Conservation (phyloP, 2,113 vertebrate genomes). For the mouse (Mus musculus) region DNA sequence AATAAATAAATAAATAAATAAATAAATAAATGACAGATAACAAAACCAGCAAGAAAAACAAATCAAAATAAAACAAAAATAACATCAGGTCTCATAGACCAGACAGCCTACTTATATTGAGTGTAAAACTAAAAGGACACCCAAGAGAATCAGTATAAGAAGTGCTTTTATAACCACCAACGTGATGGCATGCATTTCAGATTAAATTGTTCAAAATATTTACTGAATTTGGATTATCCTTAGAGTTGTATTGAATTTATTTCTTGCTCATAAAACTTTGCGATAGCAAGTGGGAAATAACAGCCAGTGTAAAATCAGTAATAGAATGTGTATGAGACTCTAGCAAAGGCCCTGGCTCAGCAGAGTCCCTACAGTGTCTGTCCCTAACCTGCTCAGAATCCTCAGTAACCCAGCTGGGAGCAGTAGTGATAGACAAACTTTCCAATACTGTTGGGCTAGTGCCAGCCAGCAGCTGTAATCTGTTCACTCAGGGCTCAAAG, state of each 20-base stretch:
- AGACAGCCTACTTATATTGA: not conserved
- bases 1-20: too few species aligned
- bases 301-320: not conserved
- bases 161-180: not conserved
- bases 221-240: not conserved
- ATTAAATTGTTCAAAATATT: conserved; percentile 41
- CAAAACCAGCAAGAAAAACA: not conserved
- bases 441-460: not conserved
- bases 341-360: not conserved
- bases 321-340: not conserved
- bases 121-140: not conserved
- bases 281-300: not conserved
- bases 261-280: not conserved
- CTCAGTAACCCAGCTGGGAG: not conserved
- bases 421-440: not conserved
- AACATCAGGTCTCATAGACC: not conserved
- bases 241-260: not conserved
- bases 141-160: not conserved
- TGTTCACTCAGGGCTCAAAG: not conserved
- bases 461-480: conserved; percentile 18
- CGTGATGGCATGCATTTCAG: not conserved
- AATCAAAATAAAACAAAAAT: not conserved
- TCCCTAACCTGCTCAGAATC: not conserved
- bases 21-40: too few species aligned
- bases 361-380: not conserved